Percentiles rank a stretch among this genome's conserved stretches.
phyloP scores from a whole-genome alignment of 2,888 invertebrate genomes.

The Cantharis nigra region DNA sequence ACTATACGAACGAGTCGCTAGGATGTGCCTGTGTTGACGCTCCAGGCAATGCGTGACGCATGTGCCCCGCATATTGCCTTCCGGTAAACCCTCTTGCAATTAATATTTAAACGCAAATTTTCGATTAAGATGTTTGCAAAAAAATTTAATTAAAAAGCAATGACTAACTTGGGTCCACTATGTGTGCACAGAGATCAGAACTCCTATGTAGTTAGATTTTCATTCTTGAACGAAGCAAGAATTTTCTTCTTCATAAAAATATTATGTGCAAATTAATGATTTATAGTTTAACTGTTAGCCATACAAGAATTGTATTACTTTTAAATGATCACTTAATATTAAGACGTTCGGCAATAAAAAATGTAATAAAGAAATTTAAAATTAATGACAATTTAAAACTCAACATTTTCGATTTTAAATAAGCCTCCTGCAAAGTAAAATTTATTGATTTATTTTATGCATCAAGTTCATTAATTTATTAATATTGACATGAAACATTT shows the following conservation, averaged over 20 bases:
- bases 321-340: neutral
- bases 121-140: neutral
- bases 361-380: neutral
- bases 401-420: neutral
- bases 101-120: neutral
- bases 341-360: neutral
- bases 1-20: constrained; percentile 40
- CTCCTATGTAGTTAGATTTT: too few species aligned
- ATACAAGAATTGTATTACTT: neutral
- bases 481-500: neutral
- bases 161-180: neutral
- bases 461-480: neutral
- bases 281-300: neutral
- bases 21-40: constrained; percentile 38
- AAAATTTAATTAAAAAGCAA: neutral
- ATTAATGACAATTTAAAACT: neutral
- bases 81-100: constrained; percentile 37
- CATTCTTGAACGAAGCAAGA: too few species aligned
- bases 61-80: constrained; percentile 44
- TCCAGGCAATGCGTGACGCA: constrained; percentile 45
- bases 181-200: neutral
- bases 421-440: neutral
- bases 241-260: neutral
- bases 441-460: neutral
- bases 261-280: neutral